These are phyloP conservation scores for Telmatochromis sp. DNA, from an alignment of 2,113 vertebrate species.

Conservation along the genomic window DNA sequence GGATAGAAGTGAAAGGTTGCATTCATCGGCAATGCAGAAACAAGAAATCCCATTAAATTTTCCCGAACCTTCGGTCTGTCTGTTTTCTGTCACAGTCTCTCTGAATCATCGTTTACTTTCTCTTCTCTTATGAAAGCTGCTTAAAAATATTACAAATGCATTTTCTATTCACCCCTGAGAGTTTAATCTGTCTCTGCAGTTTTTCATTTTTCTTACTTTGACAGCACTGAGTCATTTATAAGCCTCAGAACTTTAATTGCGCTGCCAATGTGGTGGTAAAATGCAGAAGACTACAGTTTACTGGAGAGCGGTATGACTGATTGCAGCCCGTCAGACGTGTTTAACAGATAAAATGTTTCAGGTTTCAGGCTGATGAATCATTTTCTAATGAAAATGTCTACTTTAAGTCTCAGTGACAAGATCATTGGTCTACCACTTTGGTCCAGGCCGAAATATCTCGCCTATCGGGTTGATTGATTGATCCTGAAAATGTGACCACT, in stretches of 20 bases:
- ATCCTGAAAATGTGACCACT: not conserved
- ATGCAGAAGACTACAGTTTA: not conserved
- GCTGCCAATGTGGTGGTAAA: not conserved
- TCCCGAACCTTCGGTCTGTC: not conserved
- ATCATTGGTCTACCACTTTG: not conserved
- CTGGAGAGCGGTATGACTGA: not conserved
- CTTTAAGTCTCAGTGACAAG: not conserved
- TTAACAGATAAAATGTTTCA: not conserved
- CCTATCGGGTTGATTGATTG: not conserved
- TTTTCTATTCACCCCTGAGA: not conserved
- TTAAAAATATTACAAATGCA: not conserved
- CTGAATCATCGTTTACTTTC: not conserved
- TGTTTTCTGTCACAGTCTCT: not conserved
- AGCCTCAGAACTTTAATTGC: not conserved
- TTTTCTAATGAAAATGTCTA: not conserved
- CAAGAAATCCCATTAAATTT: not conserved
- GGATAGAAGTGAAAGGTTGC: not conserved
- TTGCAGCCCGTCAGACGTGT: not conserved
- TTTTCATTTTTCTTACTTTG: not conserved
- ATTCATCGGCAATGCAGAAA: not conserved
- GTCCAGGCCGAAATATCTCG: not conserved
- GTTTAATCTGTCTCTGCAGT: not conserved
- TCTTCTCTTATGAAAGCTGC: not conserved
- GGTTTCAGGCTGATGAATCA: not conserved
- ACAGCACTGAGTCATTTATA: not conserved